Evolutionary conservation across 1,140 invertebrate species (phyloP), one percentile per base, ranked within the genome.

Genomic region (Melipona quadrifasciata): DNA sequence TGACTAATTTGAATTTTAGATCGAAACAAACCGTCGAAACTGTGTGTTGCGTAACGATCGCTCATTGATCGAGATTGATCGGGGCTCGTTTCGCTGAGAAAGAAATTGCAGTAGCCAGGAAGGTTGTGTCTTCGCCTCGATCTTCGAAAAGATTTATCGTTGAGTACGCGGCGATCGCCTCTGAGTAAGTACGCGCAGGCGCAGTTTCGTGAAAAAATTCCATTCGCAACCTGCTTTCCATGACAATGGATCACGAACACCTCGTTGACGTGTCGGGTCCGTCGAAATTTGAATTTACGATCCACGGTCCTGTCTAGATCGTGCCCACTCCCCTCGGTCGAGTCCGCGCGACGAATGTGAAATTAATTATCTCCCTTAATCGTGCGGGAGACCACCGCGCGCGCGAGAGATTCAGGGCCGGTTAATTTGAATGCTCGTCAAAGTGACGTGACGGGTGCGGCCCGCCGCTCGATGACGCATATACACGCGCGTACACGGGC

Each of bases 341-440:
- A 67, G 21, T 47, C n/a, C 34, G n/a, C 80, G 76, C 34, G 61
- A 47, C 57, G 65, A 77, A 77, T 83, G 82, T 79, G 71, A 83
- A 83, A 83, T 83, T 88, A 88, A 88, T 88, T 87, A 88, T 87
- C 87, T 10, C 84, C 86, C 81, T 88, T 87, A 87, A 71, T 87
- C 79, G 82, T 67, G 77, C 74, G 82, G 74, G 55, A 65, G 61
- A 71, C 79, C 73, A 75, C 79, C 73, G 61, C 68, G 86, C 71
- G 87, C 78, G 79, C 76, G 87, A 86, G 87, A 86, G 76, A 84
- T 80, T 85, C 78, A 71, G 68, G 57, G 70, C 77, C 85, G 76
- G 58, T 83, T 80, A 83, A 86, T 87, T 89, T 85, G 85, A 89
- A 89, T 87, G 68, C 82, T 87, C 88, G 83, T 90, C 89, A 87